A percentile compares a stretch with the other conserved stretches of the same genome.
Evolutionary conservation across 2,797 vertebrate genomes (phyloP).

Genomic region (Apogon talboti): DNA sequence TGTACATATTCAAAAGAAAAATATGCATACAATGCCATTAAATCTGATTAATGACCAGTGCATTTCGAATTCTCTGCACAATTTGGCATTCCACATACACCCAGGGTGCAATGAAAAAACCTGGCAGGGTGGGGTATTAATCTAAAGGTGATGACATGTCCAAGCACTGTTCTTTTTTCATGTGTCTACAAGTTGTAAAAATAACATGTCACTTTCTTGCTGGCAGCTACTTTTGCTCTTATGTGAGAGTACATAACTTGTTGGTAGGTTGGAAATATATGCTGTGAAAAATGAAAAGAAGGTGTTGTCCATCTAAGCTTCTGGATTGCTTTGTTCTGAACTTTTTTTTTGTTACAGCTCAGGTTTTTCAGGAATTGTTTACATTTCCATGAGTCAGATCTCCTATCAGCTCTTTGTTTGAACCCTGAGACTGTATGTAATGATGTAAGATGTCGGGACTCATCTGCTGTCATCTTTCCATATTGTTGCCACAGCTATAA

Average conservation of each 20-base stretch:
- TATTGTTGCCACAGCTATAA: conserved; percentile 9
- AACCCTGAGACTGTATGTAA: conserved; percentile 17
- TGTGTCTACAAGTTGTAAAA: conserved; percentile 76
- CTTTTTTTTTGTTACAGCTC: conserved; percentile 22
- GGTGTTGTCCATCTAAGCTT: conserved; percentile 37
- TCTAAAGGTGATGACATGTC: conserved; percentile 71
- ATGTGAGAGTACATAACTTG: conserved; percentile 43
- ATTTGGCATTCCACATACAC: conserved; percentile 47
- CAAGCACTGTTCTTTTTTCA: conserved; percentile 60
- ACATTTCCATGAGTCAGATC: conserved; percentile 42
- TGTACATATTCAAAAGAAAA: conserved; percentile 38
- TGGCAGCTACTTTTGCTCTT: conserved; percentile 43
- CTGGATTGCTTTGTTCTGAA: conserved; percentile 19
- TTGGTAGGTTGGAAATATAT: conserved; percentile 35
- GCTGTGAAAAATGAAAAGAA: conserved; percentile 9
- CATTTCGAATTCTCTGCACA: conserved; percentile 35
- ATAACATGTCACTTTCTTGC: conserved; percentile 60
- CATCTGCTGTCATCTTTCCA: conserved; percentile 46
- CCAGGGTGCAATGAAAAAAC: conserved; percentile 45
- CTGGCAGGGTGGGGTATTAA: conserved; percentile 61
- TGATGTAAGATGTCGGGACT: conserved; percentile 43
- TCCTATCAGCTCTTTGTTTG: conserved; percentile 14
- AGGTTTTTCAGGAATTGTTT: conserved; percentile 23
- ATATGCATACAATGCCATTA: conserved; percentile 46
- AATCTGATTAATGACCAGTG: conserved; percentile 54